phyloP scores from a whole-genome alignment of 1,140 invertebrate genomes.

The Leptinotarsa texana region DNA sequence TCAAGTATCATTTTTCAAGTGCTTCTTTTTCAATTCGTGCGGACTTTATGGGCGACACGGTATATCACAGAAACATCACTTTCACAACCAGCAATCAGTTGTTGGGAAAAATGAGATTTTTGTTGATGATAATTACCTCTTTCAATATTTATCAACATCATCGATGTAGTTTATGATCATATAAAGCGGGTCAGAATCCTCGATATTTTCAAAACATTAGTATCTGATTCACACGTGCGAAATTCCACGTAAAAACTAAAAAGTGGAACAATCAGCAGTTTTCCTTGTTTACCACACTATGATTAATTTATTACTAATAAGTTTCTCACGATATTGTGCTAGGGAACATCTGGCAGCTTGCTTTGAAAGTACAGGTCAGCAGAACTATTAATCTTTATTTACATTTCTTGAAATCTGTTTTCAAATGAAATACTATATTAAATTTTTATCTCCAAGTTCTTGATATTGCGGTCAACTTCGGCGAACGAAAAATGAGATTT shows the following conservation, averaged over 20 bases:
- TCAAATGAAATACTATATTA: too few relatives aligned
- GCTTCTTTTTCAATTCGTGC: too few relatives aligned
- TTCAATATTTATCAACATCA: not conserved
- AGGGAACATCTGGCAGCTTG: constrained; percentile 17
- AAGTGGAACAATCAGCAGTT: constrained; percentile 17
- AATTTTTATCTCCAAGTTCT: too few relatives aligned
- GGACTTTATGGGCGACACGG: too few relatives aligned
- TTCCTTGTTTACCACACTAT: constrained; percentile 17
- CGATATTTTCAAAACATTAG: not conserved
- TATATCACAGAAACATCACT: too few relatives aligned
- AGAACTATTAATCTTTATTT: constrained; percentile 19
- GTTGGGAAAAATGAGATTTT: too few relatives aligned
- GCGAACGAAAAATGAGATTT: not conserved
- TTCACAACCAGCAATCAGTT: too few relatives aligned
- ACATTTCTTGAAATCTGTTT: constrained; percentile 18
- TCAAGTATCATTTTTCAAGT: too few relatives aligned
- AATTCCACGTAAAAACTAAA: not conserved
- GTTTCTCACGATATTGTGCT: constrained; percentile 20
- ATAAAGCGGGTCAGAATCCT: not conserved
- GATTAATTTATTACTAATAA: constrained; percentile 24
- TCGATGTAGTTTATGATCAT: not conserved
- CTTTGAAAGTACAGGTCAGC: constrained; percentile 11
- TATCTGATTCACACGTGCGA: not conserved
- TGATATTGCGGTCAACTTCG: not conserved
- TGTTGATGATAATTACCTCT: too few relatives aligned